Base-by-base conservation (phyloP, 2,888 invertebrate genomes). In the Drosophila recens region DNA sequence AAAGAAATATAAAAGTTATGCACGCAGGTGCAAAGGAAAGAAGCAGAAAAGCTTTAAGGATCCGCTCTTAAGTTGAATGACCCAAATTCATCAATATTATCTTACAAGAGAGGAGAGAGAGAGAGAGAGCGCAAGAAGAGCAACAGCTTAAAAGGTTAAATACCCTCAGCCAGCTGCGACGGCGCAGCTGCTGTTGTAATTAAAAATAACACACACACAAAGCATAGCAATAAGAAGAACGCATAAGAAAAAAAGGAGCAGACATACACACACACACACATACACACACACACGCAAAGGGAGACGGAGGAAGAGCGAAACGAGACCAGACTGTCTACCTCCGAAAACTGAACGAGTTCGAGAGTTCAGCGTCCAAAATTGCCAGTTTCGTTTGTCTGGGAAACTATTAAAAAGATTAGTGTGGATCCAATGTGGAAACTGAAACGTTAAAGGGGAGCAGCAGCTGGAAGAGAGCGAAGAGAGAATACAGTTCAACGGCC, bases 161-260 rank as follows among this genome's bases (percentile, higher is more conserved):
- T 79, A 84, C 64, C 79, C 76, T 71, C 51, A 49, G 65, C 70
- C 89, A 86, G 89, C 89, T 84, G 84, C 84, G 89, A 67, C 87
- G 79, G 89, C 84, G 84, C 89, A 82, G 83, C 88, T 74, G 80
- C 72, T 67, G 71, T 56, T 79, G 87, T 87, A 89, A 84, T 84
- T 89, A 89, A 89, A 84, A 84, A 83, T 77, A 86, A 72, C 51
- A 80, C 67, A 63, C 67, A 63, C 67, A 63, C 23, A 49, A 63
- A 70, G 38, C 46, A 66, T 40, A 65, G 54, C n/a, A 61, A 45
- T 15, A 53, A 40, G 33, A 33, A 36, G 33, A 33, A 36, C 27
- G 38, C 34, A 65, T 20, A 52, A 57, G 65, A 40, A 65, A 17
- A 65, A 17, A 59, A 72, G 75, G 74, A 71, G 69, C 64, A 67